Evolutionary conservation across 2,113 vertebrate genomes (phyloP).

Genomic region (Bagarius yarrelli): DNA sequence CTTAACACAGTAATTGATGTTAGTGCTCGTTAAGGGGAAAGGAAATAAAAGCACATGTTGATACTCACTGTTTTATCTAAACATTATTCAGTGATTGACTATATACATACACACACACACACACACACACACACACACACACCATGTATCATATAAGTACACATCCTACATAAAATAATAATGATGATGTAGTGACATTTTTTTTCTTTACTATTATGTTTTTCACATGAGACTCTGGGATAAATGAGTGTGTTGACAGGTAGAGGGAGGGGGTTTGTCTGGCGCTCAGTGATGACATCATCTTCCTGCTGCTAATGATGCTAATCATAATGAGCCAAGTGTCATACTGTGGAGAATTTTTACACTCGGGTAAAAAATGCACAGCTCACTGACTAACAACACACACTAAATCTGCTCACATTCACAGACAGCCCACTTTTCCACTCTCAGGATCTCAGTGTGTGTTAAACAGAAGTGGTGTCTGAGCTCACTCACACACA

Average conservation of each 20-base stretch:
- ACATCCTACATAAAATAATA: too few species aligned
- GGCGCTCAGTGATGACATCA: constrained; percentile 2
- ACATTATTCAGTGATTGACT: not conserved
- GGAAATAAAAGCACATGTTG: too few species aligned
- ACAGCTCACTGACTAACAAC: too few species aligned
- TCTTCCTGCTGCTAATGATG: not conserved
- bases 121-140: too few species aligned
- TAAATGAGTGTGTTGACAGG: too few species aligned
- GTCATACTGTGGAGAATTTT: not conserved
- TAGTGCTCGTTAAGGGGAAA: too few species aligned
- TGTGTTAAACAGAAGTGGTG: not conserved
- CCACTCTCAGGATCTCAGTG: not conserved
- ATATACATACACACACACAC: too few species aligned
- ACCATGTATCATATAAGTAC: too few species aligned
- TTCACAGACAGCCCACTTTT: not conserved
- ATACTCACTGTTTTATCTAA: not conserved
- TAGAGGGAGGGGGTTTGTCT: not conserved
- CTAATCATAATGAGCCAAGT: not conserved
- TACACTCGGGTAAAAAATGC: not conserved
- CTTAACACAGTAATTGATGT: not conserved
- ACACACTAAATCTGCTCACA: not conserved
- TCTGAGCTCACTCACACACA: not conserved
- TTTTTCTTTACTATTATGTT: too few species aligned
- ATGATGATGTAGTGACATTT: too few species aligned
- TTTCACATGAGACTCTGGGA: too few species aligned